Base-by-base conservation (phyloP, 2,888 invertebrate species). In the Pyrgus malvae region DNA sequence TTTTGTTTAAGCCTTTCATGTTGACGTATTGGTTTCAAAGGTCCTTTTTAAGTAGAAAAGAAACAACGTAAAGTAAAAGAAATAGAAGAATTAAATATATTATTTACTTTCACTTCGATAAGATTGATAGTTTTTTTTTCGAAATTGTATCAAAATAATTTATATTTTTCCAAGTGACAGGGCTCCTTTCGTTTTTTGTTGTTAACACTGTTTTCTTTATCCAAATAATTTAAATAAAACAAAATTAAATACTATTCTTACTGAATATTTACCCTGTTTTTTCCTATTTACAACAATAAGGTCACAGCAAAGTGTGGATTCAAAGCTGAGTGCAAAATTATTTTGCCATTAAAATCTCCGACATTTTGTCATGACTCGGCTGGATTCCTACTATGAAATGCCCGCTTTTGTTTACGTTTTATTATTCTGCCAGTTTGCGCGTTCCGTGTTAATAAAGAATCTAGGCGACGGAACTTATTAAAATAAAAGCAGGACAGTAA, bases 361-460 rank as follows among this genome's bases (percentile, higher is more conserved):
- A 42, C 55, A 27, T 31, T 54, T 45, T 50, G 59, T 41, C 49
- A 57, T 59, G 55, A 55, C 55, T 57, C 55, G 55, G 55, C 51
- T 49, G 51, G 55, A 60, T 55, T 60, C 55, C 49, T 44, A 41
- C 41, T 48, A 27, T 48, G 55, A 59, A 60, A 46, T 49, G 55
- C 56, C 14, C 42, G 37, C 49, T 55, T 55, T 59, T 57, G 57
- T 57, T 57, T 53, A 44, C 51, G 29, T 55, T 57, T 51, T 55
- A 55, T 57, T 59, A 59, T 57, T 57, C 59, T 55, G 55, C 44
- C 48, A 55, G 51, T 50, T 59, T 48, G 56, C 57, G 51, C 55
- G 55, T 60, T 57, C 53, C 46, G 49, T 60, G 59, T 55, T 57
- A 57, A 59, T 56, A 56, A 57, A 56, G 51, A 53, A 51, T 57